Base-by-base conservation (phyloP, 2,113 vertebrate genomes). In the Excalfactoria chinensis region DNA sequence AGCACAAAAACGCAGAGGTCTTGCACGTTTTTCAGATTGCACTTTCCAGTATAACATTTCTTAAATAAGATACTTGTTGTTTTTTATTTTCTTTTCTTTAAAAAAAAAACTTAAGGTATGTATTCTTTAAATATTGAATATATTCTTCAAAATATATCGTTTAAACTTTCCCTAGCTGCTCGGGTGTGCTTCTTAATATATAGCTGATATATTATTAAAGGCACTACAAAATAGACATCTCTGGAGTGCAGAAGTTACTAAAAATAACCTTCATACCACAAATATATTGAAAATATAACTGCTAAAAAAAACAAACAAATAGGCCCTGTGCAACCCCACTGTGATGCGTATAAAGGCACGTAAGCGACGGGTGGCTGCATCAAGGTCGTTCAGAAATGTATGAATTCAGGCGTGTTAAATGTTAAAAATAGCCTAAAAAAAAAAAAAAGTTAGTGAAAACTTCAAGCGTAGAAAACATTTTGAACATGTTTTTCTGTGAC, bases 261-360 rank as follows among this genome's bases (percentile, higher is more conserved):
- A 97, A 98, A 98, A 98, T 97, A 98, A 97, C 98, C 98, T 98
- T 98, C 98, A 98, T 98, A 98, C 97, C 97, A 97, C 97, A 98
- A 97, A 97, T 96, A 98, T 95, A 97, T 96, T 97, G 97, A 97
- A 98, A 98, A 97, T 94, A 97, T 89, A 93, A 96, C 86, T 75
- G 84, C 90, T 97, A 96, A 95, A 95, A 98, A 94, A 64, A 30
- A 37, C 37, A 37, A 37, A 37, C 37, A 37, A 37, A 37, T 37
- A 89, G 84, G 89, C 96, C 96, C 81, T 96, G 95, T 96, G 97
- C 96, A 97, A 96, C 88, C 72, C 85, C 92, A 89, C 95, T 87
- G 66, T 34, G 95, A 43, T 84, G 89, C 30, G 1, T 94, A 97
- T 86, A 97, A 95, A 97, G 89, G 84, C 96, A 96, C 1, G 6